phyloP scores from a whole-genome alignment of 2,797 vertebrate genomes.

The Malacoraja senta region DNA sequence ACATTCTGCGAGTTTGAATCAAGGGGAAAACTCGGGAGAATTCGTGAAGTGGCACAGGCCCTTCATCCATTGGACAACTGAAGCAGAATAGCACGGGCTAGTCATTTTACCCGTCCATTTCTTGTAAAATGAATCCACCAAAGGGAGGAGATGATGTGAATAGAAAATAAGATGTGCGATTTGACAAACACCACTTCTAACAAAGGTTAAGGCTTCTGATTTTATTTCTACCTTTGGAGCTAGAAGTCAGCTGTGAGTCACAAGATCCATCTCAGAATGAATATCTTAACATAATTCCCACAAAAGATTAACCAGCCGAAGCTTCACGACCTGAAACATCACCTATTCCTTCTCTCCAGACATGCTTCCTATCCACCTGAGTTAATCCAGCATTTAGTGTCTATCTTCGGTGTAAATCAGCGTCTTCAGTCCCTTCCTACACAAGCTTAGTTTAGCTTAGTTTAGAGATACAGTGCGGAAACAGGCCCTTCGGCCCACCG shows the following conservation, averaged over 20 bases:
- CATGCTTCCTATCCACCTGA: no score
- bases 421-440: no score
- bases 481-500: no score
- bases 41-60: no score
- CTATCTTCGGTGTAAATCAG: no score
- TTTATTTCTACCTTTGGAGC: neutral
- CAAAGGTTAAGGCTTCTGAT: neutral
- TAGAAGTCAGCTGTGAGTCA: conserved; percentile 22
- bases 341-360: no score
- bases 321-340: neutral
- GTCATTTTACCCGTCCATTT: neutral
- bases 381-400: no score
- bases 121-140: neutral
- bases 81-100: neutral
- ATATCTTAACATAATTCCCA: neutral
- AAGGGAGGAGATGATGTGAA: neutral
- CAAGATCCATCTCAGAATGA: neutral
- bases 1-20: no score
- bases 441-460: no score
- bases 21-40: no score
- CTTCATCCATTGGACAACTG: neutral
- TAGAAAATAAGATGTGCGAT: neutral
- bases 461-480: no score
- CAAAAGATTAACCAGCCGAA: neutral
- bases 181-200: neutral